Conservation (phyloP, 2,888 invertebrate species). For the Dolichomitus sp. region DNA sequence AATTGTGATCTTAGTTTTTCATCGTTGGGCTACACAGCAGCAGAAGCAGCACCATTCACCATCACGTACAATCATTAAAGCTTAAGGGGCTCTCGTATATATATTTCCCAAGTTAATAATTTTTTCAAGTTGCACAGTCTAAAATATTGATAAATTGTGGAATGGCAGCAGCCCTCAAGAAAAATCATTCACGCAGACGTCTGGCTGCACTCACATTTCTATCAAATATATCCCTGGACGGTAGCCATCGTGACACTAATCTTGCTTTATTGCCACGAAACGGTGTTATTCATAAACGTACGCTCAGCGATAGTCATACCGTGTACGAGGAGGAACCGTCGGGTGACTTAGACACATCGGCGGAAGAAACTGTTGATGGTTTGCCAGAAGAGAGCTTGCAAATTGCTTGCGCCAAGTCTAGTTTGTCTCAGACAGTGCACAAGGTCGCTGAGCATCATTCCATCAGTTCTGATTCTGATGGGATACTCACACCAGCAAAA, state of each 20-base stretch:
- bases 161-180: slow-evolving; percentile 88
- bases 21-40: slow-evolving; percentile 67
- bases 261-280: slow-evolving; percentile 86
- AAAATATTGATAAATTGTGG: slow-evolving; percentile 56
- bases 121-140: slow-evolving; percentile 39
- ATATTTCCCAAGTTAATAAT: not conserved
- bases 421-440: slow-evolving; percentile 69
- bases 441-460: slow-evolving; percentile 87
- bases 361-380: slow-evolving; percentile 83
- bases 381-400: slow-evolving; percentile 69
- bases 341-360: slow-evolving; percentile 72
- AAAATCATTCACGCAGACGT: slow-evolving; percentile 92
- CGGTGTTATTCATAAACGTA: slow-evolving; percentile 78
- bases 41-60: slow-evolving; percentile 16
- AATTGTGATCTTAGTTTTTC: slow-evolving; percentile 82
- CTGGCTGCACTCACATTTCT: slow-evolving; percentile 97
- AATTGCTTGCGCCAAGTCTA: slow-evolving; percentile 42
- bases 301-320: slow-evolving; percentile 74
- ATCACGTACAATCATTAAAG: not conserved
- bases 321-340: slow-evolving; percentile 70
- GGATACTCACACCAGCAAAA: slow-evolving; percentile 90
- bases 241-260: slow-evolving; percentile 92
- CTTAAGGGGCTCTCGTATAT: slow-evolving; percentile 1
- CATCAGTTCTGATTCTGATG: slow-evolving; percentile 92
- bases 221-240: slow-evolving; percentile 98